These are phyloP conservation scores for Porites rus DNA, from an alignment of 92 coral and sea anemone species.

Conservation along the genomic window DNA sequence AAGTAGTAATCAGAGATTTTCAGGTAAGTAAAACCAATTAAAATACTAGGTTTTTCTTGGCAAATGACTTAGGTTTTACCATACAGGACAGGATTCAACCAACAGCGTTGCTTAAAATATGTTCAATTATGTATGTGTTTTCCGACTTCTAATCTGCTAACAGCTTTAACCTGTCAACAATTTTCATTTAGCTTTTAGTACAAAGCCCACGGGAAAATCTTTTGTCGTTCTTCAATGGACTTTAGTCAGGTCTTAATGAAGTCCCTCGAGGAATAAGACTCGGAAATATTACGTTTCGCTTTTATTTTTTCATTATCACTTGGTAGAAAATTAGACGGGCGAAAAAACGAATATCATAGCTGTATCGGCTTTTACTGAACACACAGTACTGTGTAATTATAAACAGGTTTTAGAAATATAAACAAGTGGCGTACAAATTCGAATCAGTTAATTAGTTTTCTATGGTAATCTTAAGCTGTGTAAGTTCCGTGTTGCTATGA, in stretches of 20 bases:
- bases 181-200: not conserved
- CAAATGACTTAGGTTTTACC: not conserved
- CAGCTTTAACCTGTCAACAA: not conserved
- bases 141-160: constrained; percentile 9
- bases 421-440: not conserved
- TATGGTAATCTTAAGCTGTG: constrained; percentile 5
- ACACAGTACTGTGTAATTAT: not conserved
- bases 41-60: not conserved
- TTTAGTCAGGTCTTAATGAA: constrained; percentile 8
- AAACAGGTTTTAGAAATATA: constrained; percentile 24
- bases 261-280: constrained; percentile 15
- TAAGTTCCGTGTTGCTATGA: not conserved
- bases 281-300: not conserved
- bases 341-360: not conserved
- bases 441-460: constrained; percentile 14
- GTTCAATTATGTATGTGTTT: constrained; percentile 33
- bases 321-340: not conserved
- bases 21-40: not conserved
- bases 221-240: not conserved
- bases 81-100: not conserved
- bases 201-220: not conserved
- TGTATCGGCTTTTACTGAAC: constrained; percentile 1
- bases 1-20: not conserved
- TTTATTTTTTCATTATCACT: constrained; percentile 6
- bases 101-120: not conserved